Evolutionary conservation across 2,888 invertebrate species (phyloP), one percentile per base, ranked within the genome.

Genomic region (Dermolepida albohirtum): DNA sequence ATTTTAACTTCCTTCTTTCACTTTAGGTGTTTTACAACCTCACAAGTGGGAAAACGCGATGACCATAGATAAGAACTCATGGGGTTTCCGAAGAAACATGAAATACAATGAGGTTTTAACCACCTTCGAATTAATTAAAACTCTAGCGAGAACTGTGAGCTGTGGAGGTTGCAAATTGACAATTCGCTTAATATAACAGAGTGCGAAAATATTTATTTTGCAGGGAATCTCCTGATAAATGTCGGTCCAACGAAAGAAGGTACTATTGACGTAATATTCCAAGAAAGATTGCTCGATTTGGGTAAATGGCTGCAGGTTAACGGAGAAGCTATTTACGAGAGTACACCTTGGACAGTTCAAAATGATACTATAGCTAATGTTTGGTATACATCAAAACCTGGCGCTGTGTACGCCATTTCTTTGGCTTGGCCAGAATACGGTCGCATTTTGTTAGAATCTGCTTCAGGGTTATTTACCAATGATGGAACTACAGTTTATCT

Each of bases 41-140:
- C 95, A 94, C 77, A 98, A 98, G 84, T 98, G 97, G 96, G 98
- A 98, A 83, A 97, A 97, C 81, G 93, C 93, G 17, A 92, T 97
- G 87, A 96, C 97, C 0, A 85, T 98, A 44, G 98, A 98, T 78
- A 88, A 86, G 73, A 78, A 85, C 14, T 96, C 96, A 0, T 97
- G 96, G 96, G 96, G 96, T 0, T 95, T 89, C 79, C 85, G 94
- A 49, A 87, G 93, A 73, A 89, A 93, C 76, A 90, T 93, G 14
- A 81, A 84, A 2, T 75, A 94, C 0, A 78, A 84, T 5, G 91
- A 95, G 74, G 90, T 91, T 74, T 81, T 92, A 71, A 89, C 88
- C 0, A 85, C 87, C 1, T 80, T 88, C 39, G 90, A 94, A 71
- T 82, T 98, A 1, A 84, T 96, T 0, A 84, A 85, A 73, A 88